phyloP scores from a whole-genome alignment of 2,113 vertebrate genomes.

The Trematocara marginatum region DNA sequence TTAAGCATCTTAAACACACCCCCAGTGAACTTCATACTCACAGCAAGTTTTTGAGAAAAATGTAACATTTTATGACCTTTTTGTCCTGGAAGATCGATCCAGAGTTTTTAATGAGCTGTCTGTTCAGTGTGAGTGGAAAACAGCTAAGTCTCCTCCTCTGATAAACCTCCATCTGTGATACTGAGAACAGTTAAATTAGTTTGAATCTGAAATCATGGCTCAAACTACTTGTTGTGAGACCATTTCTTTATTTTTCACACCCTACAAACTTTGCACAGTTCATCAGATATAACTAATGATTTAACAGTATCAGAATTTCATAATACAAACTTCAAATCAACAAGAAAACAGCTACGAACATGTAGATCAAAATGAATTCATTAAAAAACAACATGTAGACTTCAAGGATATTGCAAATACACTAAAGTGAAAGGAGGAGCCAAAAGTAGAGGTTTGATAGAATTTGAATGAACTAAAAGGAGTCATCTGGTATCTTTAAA shows the following conservation, averaged over 20 bases:
- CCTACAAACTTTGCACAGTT: neutral
- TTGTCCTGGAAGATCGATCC: neutral
- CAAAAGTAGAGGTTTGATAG: neutral
- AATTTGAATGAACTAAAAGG: neutral
- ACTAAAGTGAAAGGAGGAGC: neutral
- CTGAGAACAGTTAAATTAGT: neutral
- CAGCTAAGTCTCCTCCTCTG: neutral
- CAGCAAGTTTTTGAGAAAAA: neutral
- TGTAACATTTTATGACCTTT: neutral
- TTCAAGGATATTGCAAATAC: neutral
- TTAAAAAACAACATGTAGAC: accelerated
- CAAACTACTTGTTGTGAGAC: neutral
- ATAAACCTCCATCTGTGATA: neutral
- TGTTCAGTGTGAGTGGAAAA: neutral
- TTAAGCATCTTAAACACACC: neutral
- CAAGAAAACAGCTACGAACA: neutral
- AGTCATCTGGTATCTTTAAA: neutral
- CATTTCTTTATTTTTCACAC: neutral
- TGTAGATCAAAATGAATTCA: neutral
- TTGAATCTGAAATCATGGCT: neutral
- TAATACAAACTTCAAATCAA: neutral
- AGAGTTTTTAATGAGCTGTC: neutral
- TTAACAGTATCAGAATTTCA: neutral
- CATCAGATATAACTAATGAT: neutral
- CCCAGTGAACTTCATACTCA: neutral